Base-by-base conservation (phyloP, 2,888 invertebrate genomes). In the Microctonus aethiopoides region DNA sequence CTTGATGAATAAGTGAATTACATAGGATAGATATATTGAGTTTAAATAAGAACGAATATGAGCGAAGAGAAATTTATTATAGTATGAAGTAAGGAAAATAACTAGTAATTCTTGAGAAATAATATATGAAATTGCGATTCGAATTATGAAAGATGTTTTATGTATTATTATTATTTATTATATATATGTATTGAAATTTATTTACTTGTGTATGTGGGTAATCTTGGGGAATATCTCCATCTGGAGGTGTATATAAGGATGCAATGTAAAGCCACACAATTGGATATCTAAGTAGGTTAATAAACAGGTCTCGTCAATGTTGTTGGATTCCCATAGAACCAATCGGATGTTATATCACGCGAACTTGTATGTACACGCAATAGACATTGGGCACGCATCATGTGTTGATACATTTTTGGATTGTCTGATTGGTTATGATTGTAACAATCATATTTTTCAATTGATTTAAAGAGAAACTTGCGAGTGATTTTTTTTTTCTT, bases 271-370 rank as follows among this genome's bases (percentile, higher is more conserved):
- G 11, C 11, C 11, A 29, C 26, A 29, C 75, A 78, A 80, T 80
- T 76, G 77, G 77, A 74, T 79, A 79, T 79, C 80, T 78, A 82
- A 83, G 77, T 82, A 79, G 80, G 79, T 80, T 84, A 84, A 85
- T 84, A 81, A 84, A 84, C 80, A 79, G 74, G 73, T 77, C 77
- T 79, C 79, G 77, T 84, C 83, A 77, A 85, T 84, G 80, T 77
- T 80, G 79, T 72, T 75, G 77, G 78, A 82, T 84, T 82, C 81
- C 81, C 81, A 77, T 79, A 79, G 81, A 83, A 81, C 79, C 81
- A 80, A 84, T 83, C 79, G 76, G 73, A 71, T 74, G 76, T 69
- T 46, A 73, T 77, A 81, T 80, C 85, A 85, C 84, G 85, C 84
- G 75, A 75, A 81, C 74, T 67, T 70, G 68, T 72, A 22, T 75